Base-by-base conservation (phyloP, 2,797 vertebrate genomes). In the Carapus acus region DNA sequence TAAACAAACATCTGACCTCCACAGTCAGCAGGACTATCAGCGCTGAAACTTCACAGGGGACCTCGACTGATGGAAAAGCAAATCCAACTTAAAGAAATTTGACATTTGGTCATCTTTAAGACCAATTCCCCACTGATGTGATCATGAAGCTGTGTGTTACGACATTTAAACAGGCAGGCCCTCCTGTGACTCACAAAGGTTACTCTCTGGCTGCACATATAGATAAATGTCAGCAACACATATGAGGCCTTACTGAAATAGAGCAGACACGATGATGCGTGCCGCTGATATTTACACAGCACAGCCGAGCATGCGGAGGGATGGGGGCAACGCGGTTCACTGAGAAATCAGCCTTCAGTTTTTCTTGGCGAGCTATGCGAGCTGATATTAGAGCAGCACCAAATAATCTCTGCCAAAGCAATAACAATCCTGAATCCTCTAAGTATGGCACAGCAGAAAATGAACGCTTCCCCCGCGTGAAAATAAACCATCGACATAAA, bases 141-240 rank as follows among this genome's bases (percentile, higher is more conserved):
- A 61, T 80, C 69, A 84, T 85, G 71, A 83, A 83, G 74, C 69
- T 67, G 18, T 74, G 76, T 76, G 76, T 82, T 72, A 76, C 56
- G 77, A 81, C 81, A 78, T 84, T 84, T 83, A 73, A 79, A 77
- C 71, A 73, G 66, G 54, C 71, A 62, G 62, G 50, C 63, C 72
- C 66, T 76, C 73, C 79, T 69, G 79, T 81, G 72, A 82, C 78
- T 82, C 71, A 75, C 54, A 83, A 84, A 83, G 81, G 84, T 84
- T 82, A 77, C 77, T 73, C 75, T 73, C 74, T 58, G 62, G 79
- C 68, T 73, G 78, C 60, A 79, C 73, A 78, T 76, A 73, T 65
- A 74, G 79, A 76, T 78, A 81, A 86, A 85, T 84, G 82, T 86
- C 83, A 83, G 54, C 67, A 31, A 65, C 43, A 22, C 59, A 39